These are phyloP conservation scores for Camelus bactrianus DNA, from an alignment of 2,113 vertebrate genomes.

Conservation along the genomic window DNA sequence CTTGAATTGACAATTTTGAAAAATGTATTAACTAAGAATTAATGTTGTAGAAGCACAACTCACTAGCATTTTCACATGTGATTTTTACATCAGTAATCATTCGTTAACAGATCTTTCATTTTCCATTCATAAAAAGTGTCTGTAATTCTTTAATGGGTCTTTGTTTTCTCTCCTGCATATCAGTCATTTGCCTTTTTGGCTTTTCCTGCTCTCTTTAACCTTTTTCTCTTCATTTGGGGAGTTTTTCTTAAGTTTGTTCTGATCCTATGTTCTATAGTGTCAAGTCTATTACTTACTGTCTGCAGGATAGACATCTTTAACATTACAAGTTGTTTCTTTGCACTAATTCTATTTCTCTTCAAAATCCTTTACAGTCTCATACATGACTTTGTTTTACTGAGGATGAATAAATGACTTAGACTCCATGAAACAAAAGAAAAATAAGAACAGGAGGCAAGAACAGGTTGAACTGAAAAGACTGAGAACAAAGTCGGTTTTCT, in stretches of 20 bases:
- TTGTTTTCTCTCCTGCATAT: neutral
- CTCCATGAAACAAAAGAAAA: neutral
- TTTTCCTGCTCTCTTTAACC: neutral
- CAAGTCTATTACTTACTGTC: neutral
- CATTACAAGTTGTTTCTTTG: neutral
- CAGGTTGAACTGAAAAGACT: neutral
- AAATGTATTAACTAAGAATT: neutral
- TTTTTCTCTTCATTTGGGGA: neutral
- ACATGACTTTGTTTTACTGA: neutral
- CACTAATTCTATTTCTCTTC: neutral
- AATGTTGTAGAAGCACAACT: neutral
- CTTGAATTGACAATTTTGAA: conserved; percentile 18
- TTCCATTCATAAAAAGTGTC: neutral
- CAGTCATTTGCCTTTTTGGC: neutral
- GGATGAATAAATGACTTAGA: neutral
- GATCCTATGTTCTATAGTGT: neutral
- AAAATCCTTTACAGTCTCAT: neutral
- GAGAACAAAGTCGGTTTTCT: neutral
- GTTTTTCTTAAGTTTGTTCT: neutral
- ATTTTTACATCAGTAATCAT: neutral
- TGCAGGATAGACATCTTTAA: neutral
- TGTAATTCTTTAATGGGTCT: neutral
- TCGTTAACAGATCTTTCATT: neutral
- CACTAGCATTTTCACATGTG: neutral
- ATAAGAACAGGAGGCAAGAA: neutral